phyloP scores from a whole-genome alignment of 2,113 vertebrate genomes.

The Cryptomyrus ogoouensis region DNA sequence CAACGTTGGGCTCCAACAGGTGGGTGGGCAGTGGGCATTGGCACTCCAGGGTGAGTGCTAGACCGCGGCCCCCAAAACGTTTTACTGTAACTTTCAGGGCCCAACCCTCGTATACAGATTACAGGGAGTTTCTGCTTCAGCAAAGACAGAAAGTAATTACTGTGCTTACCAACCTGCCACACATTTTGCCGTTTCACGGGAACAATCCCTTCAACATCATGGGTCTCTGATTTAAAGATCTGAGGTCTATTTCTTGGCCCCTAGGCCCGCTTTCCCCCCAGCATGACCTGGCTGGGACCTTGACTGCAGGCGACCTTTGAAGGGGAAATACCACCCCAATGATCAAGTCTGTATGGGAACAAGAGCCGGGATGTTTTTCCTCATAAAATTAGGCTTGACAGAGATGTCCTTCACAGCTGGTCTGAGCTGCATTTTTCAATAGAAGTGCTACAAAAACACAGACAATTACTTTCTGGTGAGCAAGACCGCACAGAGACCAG shows the following conservation, averaged over 20 bases:
- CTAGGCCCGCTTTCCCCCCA: neutral
- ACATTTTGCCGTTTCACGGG: neutral
- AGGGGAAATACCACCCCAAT: neutral
- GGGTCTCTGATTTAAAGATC: neutral
- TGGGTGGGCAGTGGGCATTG: neutral
- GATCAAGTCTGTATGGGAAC: neutral
- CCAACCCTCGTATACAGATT: neutral
- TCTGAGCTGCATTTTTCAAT: neutral
- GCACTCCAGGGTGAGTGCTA: neutral
- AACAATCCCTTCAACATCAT: neutral
- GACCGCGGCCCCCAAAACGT: neutral
- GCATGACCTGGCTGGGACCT: neutral
- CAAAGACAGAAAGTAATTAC: neutral
- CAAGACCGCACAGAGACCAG: neutral
- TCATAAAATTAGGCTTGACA: conserved; percentile 12
- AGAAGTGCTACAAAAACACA: neutral
- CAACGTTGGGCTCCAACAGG: neutral
- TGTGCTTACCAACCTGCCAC: neutral
- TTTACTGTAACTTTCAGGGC: neutral
- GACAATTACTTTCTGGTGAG: neutral
- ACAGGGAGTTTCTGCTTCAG: neutral
- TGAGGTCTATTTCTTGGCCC: neutral
- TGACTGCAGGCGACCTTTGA: neutral
- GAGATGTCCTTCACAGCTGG: neutral
- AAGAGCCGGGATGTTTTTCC: neutral